Conservation (phyloP, 2,888 invertebrate species). For the Philhelius pedissequus region DNA sequence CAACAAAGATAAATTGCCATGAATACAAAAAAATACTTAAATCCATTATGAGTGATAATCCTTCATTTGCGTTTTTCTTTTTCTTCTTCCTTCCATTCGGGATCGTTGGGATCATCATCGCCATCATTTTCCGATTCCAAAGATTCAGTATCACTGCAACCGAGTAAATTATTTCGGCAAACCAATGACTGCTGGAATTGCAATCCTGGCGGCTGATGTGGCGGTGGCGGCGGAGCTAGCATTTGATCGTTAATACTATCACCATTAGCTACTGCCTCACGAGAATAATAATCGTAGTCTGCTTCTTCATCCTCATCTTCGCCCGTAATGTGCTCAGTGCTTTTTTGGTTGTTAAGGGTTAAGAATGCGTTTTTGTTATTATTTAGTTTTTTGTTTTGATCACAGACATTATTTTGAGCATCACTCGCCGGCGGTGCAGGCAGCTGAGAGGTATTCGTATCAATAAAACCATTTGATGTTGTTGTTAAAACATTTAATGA, state of each 20-base stretch:
- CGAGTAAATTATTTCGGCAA: conserved; percentile 62
- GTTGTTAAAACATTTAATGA: conserved; percentile 13
- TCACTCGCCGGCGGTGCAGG: background rate
- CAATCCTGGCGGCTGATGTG: background rate
- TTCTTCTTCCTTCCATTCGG: conserved; percentile 84
- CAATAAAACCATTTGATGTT: conserved; percentile 26
- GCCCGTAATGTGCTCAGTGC: conserved; percentile 50
- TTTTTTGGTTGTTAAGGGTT: conserved; percentile 48
- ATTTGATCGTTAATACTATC: conserved; percentile 32
- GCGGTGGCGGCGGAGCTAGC: conserved; percentile 13
- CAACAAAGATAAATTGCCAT: conserved; percentile 32
- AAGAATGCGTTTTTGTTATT: conserved; percentile 54
- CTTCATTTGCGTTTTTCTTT: conserved; percentile 52
- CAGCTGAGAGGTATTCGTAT: background rate
- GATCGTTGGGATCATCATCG: conserved; percentile 92
- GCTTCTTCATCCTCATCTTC: conserved; percentile 64
- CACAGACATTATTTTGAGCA: conserved; percentile 52
- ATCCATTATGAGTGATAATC: background rate
- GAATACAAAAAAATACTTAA: background rate
- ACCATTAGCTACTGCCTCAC: conserved; percentile 45
- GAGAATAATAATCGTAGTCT: conserved; percentile 69
- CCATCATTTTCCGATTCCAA: conserved; percentile 82
- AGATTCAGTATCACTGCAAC: conserved; percentile 72
- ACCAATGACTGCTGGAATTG: conserved; percentile 49
- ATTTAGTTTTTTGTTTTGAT: conserved; percentile 46